These are phyloP conservation scores for Elegia similella DNA, from an alignment of 2,888 invertebrate genomes.

Conservation along the genomic window DNA sequence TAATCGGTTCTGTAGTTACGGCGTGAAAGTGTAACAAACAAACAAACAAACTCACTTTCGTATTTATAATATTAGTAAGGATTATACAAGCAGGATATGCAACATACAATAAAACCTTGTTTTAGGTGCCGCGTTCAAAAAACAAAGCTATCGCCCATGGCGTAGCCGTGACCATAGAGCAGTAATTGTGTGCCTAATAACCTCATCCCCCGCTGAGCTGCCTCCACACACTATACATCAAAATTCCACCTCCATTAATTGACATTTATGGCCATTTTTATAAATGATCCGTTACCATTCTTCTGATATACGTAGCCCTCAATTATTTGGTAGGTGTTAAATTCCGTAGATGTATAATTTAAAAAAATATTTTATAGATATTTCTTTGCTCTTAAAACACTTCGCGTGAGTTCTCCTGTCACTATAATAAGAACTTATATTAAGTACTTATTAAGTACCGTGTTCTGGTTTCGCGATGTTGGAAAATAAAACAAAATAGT, in stretches of 20 bases:
- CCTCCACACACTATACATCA: slow-evolving; percentile 16
- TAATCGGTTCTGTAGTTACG: no score
- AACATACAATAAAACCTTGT: no score
- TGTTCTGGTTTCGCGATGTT: neutral
- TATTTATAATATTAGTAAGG: no score
- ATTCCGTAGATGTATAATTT: neutral
- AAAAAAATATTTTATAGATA: neutral
- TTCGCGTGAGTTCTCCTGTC: neutral
- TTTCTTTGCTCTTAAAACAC: neutral
- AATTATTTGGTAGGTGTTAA: neutral
- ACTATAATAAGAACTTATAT: neutral
- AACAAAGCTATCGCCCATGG: slow-evolving; percentile 6
- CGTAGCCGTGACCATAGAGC: slow-evolving; percentile 9
- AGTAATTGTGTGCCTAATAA: slow-evolving; percentile 12
- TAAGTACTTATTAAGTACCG: neutral
- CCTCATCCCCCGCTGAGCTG: slow-evolving; percentile 20
- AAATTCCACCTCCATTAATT: slow-evolving; percentile 21
- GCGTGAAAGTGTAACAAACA: no score
- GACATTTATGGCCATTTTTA: slow-evolving; percentile 25
- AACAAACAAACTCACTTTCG: no score
- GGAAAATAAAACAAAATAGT: neutral
- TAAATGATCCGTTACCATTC: slow-evolving; percentile 11
- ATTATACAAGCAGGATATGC: no score
- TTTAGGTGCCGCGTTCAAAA: slow-evolving; percentile 5
- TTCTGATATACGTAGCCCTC: neutral